Conservation (phyloP, 1,140 invertebrate species). For the Pantala flavescens region DNA sequence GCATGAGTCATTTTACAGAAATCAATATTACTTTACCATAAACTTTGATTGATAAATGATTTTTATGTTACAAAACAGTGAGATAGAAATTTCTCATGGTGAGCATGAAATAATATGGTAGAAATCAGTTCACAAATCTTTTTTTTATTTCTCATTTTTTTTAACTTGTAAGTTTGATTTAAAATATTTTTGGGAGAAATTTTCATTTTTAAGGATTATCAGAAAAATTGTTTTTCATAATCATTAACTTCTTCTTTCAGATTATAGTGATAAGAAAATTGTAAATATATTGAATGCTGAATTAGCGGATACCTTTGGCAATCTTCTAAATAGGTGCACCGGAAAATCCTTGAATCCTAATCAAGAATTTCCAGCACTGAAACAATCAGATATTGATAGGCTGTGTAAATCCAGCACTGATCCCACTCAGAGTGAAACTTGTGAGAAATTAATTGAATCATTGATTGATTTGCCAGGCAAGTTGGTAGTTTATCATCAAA, state of each 20-base stretch:
- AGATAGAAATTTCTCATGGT: too few species aligned
- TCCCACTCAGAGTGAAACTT: background rate
- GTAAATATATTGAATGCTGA: conserved; percentile 76
- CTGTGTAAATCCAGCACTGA: background rate
- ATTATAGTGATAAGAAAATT: conserved; percentile 74
- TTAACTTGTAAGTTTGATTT: too few species aligned
- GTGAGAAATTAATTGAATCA: background rate
- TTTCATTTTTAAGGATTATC: too few species aligned
- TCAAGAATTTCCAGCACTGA: conserved; percentile 51
- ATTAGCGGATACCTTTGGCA: conserved; percentile 85
- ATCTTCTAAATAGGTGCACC: conserved; percentile 73
- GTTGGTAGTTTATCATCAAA: background rate
- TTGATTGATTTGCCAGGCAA: background rate
- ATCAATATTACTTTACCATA: too few species aligned
- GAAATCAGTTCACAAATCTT: too few species aligned
- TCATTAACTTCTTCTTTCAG: conserved; percentile 38
- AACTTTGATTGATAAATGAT: too few species aligned
- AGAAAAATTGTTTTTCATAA: too few species aligned
- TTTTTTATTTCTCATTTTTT: too few species aligned
- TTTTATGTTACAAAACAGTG: too few species aligned
- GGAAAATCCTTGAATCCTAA: conserved; percentile 65
- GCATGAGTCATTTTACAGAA: too few species aligned
- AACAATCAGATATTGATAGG: background rate
- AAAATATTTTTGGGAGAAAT: too few species aligned
- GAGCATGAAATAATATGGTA: too few species aligned